Evolutionary conservation across 2,113 vertebrate genomes (phyloP).

Genomic region (Manacus vitellinus): DNA sequence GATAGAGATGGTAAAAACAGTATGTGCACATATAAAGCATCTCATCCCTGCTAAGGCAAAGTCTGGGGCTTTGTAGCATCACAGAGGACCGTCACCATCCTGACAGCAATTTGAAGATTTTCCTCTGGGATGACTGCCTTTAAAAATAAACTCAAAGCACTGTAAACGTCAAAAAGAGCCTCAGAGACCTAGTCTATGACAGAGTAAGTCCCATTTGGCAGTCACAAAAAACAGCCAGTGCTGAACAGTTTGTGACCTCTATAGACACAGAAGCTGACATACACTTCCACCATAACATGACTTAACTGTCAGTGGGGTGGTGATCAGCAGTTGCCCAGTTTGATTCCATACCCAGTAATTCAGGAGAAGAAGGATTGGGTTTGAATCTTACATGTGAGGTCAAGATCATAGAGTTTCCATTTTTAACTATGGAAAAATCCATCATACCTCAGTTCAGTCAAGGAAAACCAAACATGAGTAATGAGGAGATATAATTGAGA

Average conservation of each 20-base stretch:
- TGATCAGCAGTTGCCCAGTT: background rate
- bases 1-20: background rate
- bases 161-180: background rate
- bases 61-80: background rate
- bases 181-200: background rate
- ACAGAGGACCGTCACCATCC: background rate
- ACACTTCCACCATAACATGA: background rate
- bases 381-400: background rate
- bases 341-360: background rate
- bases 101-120: constrained; percentile 30
- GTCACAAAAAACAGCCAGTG: background rate
- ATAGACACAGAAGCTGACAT: background rate
- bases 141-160: constrained; percentile 12
- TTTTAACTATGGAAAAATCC: background rate
- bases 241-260: background rate
- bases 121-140: background rate
- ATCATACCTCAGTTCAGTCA: background rate
- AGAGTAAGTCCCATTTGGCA: background rate
- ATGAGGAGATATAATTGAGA: background rate
- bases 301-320: background rate
- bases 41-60: background rate
- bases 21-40: rapidly evolving
- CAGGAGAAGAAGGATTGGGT: background rate
- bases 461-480: background rate
- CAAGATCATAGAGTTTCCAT: background rate